These are phyloP conservation scores for Rhineura floridana DNA, from an alignment of 2,113 vertebrate genomes.

Conservation along the genomic window DNA sequence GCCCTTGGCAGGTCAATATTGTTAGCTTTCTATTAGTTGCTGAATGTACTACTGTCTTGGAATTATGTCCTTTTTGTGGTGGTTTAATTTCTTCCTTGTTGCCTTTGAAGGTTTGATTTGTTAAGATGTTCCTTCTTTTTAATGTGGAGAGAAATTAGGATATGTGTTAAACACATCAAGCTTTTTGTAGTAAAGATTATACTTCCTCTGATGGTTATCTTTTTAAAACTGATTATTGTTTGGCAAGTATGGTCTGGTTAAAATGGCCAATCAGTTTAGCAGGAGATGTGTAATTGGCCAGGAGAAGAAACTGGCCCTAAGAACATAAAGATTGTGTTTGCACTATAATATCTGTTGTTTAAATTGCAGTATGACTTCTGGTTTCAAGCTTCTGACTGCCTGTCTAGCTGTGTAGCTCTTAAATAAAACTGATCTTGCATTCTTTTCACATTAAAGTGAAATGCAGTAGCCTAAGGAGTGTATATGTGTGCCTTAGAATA, in stretches of 20 bases:
- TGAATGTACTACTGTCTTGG: neutral
- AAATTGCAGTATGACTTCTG: slow-evolving; percentile 15
- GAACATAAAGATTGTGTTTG: neutral
- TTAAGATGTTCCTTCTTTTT: accelerated
- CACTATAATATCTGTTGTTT: slow-evolving; percentile 7
- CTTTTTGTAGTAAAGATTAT: slow-evolving; percentile 16
- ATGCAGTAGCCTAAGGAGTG: neutral
- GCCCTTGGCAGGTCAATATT: neutral
- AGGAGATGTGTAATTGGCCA: slow-evolving; percentile 25
- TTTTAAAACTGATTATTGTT: slow-evolving; percentile 44
- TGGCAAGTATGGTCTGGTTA: slow-evolving; percentile 55
- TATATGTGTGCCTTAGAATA: neutral
- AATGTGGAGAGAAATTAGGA: slow-evolving; percentile 1
- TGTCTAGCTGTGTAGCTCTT: slow-evolving; percentile 16
- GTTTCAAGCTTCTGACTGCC: neutral
- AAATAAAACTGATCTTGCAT: neutral
- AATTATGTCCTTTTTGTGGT: neutral
- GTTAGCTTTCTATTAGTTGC: accelerated
- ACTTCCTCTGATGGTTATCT: slow-evolving; percentile 41
- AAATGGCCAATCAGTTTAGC: slow-evolving; percentile 34
- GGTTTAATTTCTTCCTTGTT: neutral
- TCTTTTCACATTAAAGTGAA: slow-evolving; percentile 1
- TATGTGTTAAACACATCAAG: slow-evolving; percentile 23
- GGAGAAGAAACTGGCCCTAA: neutral
- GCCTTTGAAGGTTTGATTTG: neutral